Conservation (phyloP, 2,888 invertebrate species). For the Cyclophora punctaria region DNA sequence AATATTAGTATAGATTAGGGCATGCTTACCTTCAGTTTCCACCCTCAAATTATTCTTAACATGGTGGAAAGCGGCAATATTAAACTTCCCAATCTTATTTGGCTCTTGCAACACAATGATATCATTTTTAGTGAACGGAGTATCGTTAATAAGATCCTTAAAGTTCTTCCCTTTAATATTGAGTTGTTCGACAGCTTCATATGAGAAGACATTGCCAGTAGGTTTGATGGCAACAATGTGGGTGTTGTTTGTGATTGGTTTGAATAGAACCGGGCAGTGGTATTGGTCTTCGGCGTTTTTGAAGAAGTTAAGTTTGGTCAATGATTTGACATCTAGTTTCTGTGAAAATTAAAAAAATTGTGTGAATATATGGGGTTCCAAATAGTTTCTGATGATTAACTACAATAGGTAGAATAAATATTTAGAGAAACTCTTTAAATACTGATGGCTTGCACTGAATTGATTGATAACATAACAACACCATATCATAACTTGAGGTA, state of each 20-base stretch:
- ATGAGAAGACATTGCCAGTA: conserved; percentile 96
- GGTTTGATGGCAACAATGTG: conserved; percentile 92
- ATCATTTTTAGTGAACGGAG: conserved; percentile 90
- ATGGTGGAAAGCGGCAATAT: conserved; percentile 95
- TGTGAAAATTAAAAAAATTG: conserved; percentile 42
- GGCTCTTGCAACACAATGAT: conserved; percentile 96
- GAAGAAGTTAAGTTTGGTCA: conserved; percentile 90
- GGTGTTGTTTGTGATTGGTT: conserved; percentile 93
- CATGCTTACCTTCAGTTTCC: conserved; percentile 83
- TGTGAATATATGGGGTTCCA: no score
- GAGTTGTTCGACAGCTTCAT: conserved; percentile 96
- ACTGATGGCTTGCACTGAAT: no score
- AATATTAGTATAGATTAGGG: no score
- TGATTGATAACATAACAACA: no score
- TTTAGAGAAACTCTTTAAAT: no score
- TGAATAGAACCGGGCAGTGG: conserved; percentile 96
- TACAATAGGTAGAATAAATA: no score
- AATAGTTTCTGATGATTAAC: no score
- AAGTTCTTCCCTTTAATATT: conserved; percentile 96
- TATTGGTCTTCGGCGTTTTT: conserved; percentile 88
- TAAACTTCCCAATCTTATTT: conserved; percentile 91
- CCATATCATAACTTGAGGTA: no score
- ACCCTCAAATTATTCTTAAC: conserved; percentile 92
- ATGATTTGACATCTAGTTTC: conserved; percentile 85
- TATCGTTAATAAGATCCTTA: conserved; percentile 94